phyloP scores from a whole-genome alignment of 1,140 invertebrate genomes.

The Drosophila arizonae region DNA sequence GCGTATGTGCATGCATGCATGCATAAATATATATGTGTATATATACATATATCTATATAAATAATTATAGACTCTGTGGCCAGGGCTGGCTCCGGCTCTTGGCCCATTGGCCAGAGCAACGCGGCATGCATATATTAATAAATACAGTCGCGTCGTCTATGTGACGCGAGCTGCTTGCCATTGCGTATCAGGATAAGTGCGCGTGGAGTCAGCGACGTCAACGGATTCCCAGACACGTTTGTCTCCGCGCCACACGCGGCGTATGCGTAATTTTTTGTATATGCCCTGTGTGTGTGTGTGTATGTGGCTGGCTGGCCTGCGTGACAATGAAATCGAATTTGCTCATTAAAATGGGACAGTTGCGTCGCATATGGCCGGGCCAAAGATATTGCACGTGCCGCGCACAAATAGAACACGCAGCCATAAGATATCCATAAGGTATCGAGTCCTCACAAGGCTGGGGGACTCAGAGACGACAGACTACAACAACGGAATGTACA shows the following conservation, averaged over 20 bases:
- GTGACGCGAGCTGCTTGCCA: not conserved
- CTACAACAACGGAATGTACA: slow-evolving; percentile 20
- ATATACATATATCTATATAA: slow-evolving; percentile 16
- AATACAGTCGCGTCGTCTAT: slow-evolving; percentile 42
- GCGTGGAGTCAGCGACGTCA: slow-evolving; percentile 17
- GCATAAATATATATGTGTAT: not conserved
- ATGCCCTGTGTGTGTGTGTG: too few relatives aligned
- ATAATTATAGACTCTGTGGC: slow-evolving; percentile 39
- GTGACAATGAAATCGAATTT: slow-evolving; percentile 79
- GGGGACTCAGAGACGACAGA: too few relatives aligned
- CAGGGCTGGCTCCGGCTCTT: not conserved
- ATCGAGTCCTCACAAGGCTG: slow-evolving; percentile 30
- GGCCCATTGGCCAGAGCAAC: slow-evolving; percentile 54
- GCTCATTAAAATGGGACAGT: slow-evolving; percentile 70
- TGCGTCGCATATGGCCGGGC: not conserved
- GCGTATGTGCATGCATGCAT: not conserved
- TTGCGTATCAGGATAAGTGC: slow-evolving; percentile 19
- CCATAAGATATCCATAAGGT: slow-evolving; percentile 23
- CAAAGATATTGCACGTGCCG: slow-evolving; percentile 22
- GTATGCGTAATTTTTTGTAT: slow-evolving; percentile 69
- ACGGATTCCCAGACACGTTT: slow-evolving; percentile 76
- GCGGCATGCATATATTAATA: slow-evolving; percentile 75
- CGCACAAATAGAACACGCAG: not conserved
- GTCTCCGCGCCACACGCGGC: slow-evolving; percentile 41
- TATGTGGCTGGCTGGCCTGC: slow-evolving; percentile 42